A percentile compares a stretch with the other conserved stretches of the same genome.
Evolutionary conservation across 2,113 vertebrate genomes (phyloP).

Genomic region (Ptychochromis oligacanthus): DNA sequence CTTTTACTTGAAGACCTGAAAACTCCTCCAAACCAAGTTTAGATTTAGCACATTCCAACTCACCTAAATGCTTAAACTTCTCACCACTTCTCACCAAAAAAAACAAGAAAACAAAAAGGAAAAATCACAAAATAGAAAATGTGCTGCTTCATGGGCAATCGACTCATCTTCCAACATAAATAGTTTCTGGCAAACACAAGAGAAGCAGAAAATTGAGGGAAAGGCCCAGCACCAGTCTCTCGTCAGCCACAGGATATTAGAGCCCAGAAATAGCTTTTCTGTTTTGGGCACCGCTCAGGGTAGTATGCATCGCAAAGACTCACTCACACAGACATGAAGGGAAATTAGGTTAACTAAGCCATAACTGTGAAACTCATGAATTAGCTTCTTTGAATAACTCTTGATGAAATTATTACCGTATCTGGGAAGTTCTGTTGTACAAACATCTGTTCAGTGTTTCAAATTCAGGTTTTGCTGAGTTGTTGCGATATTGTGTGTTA

Average conservation of each 20-base stretch:
- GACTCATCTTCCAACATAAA: background rate
- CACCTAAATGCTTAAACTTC: too few relatives aligned
- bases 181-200: background rate
- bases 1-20: too few relatives aligned
- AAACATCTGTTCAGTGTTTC: background rate
- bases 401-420: background rate
- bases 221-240: background rate
- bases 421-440: background rate
- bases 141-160: background rate
- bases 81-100: too few relatives aligned
- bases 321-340: background rate
- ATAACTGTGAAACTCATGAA: background rate
- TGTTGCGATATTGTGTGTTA: background rate
- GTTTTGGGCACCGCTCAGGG: background rate
- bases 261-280: background rate
- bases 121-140: background rate
- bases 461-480: background rate
- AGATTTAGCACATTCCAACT: too few relatives aligned
- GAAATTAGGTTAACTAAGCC: background rate
- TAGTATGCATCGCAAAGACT: constrained; percentile 1
- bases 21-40: too few relatives aligned
- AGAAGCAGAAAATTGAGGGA: background rate
- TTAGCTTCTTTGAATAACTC: background rate
- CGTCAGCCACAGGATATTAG: background rate
- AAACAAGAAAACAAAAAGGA: background rate